Base-by-base conservation (phyloP, 92 coral and sea anemone genomes). In the Bergia sp. region DNA sequence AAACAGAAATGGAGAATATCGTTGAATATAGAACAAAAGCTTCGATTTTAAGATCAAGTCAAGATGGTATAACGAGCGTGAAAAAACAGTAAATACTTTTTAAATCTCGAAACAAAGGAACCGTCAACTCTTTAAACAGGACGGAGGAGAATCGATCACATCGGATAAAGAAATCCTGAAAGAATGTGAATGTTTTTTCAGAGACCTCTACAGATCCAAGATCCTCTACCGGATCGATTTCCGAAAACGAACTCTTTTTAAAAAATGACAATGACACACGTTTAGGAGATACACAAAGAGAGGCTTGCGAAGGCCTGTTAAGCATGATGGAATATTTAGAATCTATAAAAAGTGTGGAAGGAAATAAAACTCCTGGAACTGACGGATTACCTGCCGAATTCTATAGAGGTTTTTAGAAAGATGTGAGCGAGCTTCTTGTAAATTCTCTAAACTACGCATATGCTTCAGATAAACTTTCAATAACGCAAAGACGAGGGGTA, bases 401-500 rank as follows among this genome's bases (percentile, higher is more conserved):
- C 45, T 82, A 65, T 50, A 61, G 23, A 61, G 79, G 38, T 6
- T 42, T 85, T 37, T 85, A 66, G 80, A 73, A 85, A 47, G 89
- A 85, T 73, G 37, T 74, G 69, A 53, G 41, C 0, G 84, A 76
- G 44, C 65, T 61, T 57, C 84, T 77, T 57, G n/a, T 61, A 57
- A 77, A 57, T 16, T 80, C 89, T 36, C 47, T 86, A 73, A 77
- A 77, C 61, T 86, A 50, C 7, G 78, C 89, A 71, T 57, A 72
- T 41, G 72, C 73, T 44, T 71, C 50, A 86, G 84, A 83, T 37
- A 40, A 76, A 74, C 82, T 74, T 36, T 66, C 88, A 41, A 37
- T 85, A 74, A 43, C 89, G 18, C 89, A 74, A 85, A 72, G 89
- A 73, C 81, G 81, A 1, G 67, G 89, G 49, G 44, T 85, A 38